phyloP scores from a whole-genome alignment of 2,888 invertebrate genomes.

The Melanophora roralis region DNA sequence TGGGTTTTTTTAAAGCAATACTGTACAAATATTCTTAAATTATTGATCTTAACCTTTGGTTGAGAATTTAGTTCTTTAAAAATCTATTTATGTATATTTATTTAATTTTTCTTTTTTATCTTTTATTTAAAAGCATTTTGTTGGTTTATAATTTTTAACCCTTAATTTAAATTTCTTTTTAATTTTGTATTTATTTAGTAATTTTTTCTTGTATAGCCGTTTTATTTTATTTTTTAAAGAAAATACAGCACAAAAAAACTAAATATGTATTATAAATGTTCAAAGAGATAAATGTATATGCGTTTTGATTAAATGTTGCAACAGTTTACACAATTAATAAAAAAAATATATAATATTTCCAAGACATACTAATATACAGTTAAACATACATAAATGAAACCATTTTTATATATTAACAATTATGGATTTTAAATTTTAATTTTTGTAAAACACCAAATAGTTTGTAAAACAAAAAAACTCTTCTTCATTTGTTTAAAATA shows the following conservation, averaged over 20 bases:
- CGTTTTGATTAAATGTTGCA: constrained; percentile 54
- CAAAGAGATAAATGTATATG: constrained; percentile 29
- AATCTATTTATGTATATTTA: neutral
- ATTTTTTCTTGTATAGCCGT: no score
- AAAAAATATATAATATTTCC: neutral
- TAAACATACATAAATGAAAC: neutral
- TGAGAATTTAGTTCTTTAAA: neutral
- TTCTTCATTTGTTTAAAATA: neutral
- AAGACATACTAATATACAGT: neutral
- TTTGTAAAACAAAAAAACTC: neutral
- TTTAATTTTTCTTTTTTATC: neutral
- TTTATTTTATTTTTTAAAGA: no score
- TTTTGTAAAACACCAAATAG: neutral
- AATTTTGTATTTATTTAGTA: neutral
- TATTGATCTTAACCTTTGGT: neutral
- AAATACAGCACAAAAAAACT: constrained; percentile 4
- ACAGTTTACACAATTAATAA: constrained; percentile 38
- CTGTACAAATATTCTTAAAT: no score
- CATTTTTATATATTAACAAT: neutral
- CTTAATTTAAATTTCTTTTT: neutral
- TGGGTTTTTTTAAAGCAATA: no score
- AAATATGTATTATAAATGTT: constrained; percentile 12
- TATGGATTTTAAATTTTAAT: neutral
- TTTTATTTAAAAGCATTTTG: constrained; percentile 50
- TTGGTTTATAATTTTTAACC: constrained; percentile 42